phyloP scores from a whole-genome alignment of 2,797 vertebrate genomes.

The Lagodon rhomboides region DNA sequence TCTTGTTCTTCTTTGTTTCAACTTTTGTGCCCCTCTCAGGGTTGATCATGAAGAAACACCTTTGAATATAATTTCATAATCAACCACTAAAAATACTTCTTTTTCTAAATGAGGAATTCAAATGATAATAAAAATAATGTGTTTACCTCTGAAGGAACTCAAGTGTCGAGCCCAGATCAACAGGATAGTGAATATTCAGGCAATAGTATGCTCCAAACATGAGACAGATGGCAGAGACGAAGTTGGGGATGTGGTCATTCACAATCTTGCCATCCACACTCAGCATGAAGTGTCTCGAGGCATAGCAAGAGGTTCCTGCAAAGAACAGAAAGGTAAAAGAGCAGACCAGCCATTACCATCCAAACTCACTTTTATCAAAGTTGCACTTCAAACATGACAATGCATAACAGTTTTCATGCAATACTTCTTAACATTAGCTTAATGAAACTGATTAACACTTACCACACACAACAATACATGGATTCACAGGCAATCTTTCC shows the following conservation, averaged over 20 bases:
- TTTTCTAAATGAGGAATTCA: neutral
- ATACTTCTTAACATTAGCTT: no score
- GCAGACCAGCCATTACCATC: conserved; percentile 1
- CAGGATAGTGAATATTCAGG: conserved; percentile 51
- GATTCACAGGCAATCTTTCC: conserved; percentile 52
- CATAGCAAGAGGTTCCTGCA: conserved; percentile 51
- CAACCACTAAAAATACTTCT: neutral
- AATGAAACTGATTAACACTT: neutral
- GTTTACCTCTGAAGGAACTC: conserved; percentile 54
- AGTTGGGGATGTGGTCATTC: conserved; percentile 35
- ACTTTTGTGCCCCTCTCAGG: conserved; percentile 51
- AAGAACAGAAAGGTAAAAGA: neutral
- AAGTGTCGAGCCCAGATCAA: conserved; percentile 49
- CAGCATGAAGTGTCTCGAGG: conserved; percentile 49
- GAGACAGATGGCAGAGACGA: conserved; percentile 49
- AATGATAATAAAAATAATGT: no score
- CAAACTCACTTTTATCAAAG: no score
- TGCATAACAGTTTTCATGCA: no score
- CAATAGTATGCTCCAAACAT: conserved; percentile 55
- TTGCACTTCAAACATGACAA: no score
- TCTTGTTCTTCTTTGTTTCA: conserved; percentile 12
- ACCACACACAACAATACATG: conserved; percentile 58
- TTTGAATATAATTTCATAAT: conserved; percentile 39
- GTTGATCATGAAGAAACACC: conserved; percentile 59
- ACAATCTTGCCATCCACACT: conserved; percentile 41